Percentiles rank a stretch among this genome's conserved stretches.
Evolutionary conservation across 1,140 invertebrate genomes (phyloP).

Genomic region (Megathymus violae): DNA sequence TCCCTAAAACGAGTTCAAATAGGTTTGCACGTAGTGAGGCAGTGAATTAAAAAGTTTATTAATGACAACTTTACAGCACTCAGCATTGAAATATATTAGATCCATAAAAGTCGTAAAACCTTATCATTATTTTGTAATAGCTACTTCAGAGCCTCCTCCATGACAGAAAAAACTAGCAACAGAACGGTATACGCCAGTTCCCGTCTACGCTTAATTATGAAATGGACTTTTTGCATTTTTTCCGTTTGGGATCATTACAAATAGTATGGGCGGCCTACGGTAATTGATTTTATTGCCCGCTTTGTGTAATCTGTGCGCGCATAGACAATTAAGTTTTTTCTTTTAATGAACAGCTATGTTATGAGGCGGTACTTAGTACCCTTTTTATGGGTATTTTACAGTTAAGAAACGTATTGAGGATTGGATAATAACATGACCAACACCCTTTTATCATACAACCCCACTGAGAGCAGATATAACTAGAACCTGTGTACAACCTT

Average conservation of each 20-base stretch:
- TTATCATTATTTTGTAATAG: conserved; percentile 17
- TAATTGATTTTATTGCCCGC: conserved; percentile 44
- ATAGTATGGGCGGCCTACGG: conserved; percentile 42
- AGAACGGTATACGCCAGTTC: conserved; percentile 38
- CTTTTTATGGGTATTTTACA: conserved; percentile 23
- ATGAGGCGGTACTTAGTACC: conserved; percentile 27
- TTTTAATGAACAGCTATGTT: conserved; percentile 34
- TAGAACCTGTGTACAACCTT: too few species aligned
- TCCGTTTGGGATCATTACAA: conserved; percentile 41
- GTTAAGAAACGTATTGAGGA: conserved; percentile 3
- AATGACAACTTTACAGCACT: neutral
- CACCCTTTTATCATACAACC: too few species aligned
- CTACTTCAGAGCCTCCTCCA: conserved; percentile 11
- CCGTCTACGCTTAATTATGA: conserved; percentile 48
- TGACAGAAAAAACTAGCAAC: conserved; percentile 35
- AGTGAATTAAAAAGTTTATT: too few species aligned
- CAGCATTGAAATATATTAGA: neutral
- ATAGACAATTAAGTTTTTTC: conserved; percentile 43
- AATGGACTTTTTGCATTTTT: conserved; percentile 43
- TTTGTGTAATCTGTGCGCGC: conserved; percentile 40
- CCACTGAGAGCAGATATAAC: too few species aligned
- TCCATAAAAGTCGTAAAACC: conserved; percentile 6
- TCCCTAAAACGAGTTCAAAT: too few species aligned
- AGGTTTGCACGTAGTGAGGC: too few species aligned
- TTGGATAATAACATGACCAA: neutral